A percentile compares a stretch with the other conserved stretches of the same genome.
phyloP scores from a whole-genome alignment of 2,797 vertebrate species.

The Tragelaphus oryx region DNA sequence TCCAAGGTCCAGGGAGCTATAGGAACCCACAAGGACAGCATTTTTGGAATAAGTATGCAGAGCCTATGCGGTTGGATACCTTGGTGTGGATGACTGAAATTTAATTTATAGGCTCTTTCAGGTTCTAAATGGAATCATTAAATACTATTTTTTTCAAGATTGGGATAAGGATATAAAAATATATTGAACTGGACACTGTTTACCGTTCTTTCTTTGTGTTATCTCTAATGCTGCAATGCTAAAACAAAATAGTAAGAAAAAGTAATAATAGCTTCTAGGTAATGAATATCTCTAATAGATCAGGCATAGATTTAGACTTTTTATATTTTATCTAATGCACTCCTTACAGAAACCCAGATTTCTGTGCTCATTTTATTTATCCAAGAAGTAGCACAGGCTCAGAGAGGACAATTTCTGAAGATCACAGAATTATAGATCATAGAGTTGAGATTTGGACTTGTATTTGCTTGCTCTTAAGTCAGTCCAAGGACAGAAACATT shows the following conservation, averaged over 20 bases:
- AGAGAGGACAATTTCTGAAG: neutral
- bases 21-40: neutral
- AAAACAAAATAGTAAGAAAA: neutral
- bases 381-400: neutral
- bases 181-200: neutral
- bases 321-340: neutral
- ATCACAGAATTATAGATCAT: neutral
- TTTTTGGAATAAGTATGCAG: slow-evolving; percentile 53
- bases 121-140: neutral
- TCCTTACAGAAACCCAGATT: neutral
- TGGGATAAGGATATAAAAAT: neutral
- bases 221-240: neutral
- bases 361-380: neutral
- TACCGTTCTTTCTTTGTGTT: neutral
- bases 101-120: neutral
- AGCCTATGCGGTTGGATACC: neutral
- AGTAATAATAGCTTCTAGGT: neutral
- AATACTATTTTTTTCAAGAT: neutral
- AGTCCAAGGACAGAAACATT: neutral
- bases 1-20: neutral
- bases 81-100: neutral
- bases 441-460: neutral
- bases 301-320: neutral
- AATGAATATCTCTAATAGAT: neutral
- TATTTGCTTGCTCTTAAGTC: neutral